These are phyloP conservation scores for Pontoporia blainvillei DNA, from an alignment of 2,113 vertebrate species.

Conservation along the genomic window DNA sequence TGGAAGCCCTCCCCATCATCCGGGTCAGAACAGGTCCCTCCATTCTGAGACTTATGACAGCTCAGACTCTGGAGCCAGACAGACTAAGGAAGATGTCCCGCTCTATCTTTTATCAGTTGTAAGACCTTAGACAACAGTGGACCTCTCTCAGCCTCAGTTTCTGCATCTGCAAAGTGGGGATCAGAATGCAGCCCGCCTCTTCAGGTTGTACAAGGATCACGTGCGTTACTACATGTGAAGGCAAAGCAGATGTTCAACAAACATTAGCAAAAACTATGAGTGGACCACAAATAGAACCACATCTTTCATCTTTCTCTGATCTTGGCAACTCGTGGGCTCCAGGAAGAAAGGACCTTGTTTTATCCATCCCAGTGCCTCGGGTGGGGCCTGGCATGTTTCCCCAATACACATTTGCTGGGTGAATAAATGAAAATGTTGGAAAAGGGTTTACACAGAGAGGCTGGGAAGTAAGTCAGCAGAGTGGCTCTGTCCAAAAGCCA, in stretches of 20 bases:
- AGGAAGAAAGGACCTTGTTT: neutral
- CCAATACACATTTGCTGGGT: neutral
- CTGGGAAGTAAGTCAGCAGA: neutral
- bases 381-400: neutral
- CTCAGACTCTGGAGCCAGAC: neutral
- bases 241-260: too few species aligned
- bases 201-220: neutral
- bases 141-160: neutral
- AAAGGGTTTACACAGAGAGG: neutral
- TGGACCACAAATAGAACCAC: rapidly evolving
- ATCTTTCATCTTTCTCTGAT: neutral
- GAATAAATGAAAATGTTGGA: neutral
- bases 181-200: neutral
- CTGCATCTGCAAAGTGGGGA: neutral
- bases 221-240: rapidly evolving
- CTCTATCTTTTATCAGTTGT: neutral
- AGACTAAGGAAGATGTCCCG: neutral
- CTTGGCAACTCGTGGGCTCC: neutral
- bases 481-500: neutral
- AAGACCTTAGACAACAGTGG: neutral
- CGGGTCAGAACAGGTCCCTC: neutral
- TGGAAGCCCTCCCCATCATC: neutral
- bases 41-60: neutral
- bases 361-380: neutral
- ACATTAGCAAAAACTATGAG: neutral